Conservation (phyloP, 1,140 invertebrate genomes). For the Helicoverpa zea region DNA sequence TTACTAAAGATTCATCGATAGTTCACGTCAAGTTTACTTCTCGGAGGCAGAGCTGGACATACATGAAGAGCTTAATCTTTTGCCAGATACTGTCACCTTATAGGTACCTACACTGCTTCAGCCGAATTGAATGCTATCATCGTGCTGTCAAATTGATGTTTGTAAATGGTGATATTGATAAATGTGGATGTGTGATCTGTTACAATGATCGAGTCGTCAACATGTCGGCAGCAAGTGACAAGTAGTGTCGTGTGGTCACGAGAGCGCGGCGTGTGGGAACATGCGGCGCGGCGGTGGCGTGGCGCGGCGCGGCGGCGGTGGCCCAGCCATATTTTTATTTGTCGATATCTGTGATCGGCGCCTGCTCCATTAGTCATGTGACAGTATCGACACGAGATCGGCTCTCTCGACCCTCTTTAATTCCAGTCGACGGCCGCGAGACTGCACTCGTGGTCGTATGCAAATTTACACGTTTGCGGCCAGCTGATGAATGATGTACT, state of each 20-base stretch:
- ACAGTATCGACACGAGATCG: slow-evolving; percentile 84
- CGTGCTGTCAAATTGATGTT: background rate
- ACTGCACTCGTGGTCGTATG: slow-evolving; percentile 70
- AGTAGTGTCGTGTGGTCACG: background rate
- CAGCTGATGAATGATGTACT: slow-evolving; percentile 80
- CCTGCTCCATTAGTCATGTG: slow-evolving; percentile 85
- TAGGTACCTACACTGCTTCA: slow-evolving; percentile 1
- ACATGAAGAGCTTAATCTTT: background rate
- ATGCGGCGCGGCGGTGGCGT: slow-evolving; percentile 2
- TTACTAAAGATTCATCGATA: too few relatives aligned
- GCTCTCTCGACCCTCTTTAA: slow-evolving; percentile 76
- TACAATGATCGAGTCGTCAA: slow-evolving; percentile 24
- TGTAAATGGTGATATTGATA: slow-evolving; percentile 16
- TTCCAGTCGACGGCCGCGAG: slow-evolving; percentile 74
- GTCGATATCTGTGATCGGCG: slow-evolving; percentile 82
- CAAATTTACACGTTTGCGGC: slow-evolving; percentile 77
- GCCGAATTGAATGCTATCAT: background rate
- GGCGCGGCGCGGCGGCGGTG: slow-evolving; percentile 60
- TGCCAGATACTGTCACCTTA: background rate
- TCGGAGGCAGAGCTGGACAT: too few relatives aligned
- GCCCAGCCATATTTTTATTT: slow-evolving; percentile 80
- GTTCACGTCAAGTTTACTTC: too few relatives aligned
- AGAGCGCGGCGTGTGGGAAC: background rate
- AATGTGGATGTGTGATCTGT: slow-evolving; percentile 21
- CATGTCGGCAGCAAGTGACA: background rate